Conservation (phyloP, 1,140 invertebrate species). For the Drosophila novamexicana region DNA sequence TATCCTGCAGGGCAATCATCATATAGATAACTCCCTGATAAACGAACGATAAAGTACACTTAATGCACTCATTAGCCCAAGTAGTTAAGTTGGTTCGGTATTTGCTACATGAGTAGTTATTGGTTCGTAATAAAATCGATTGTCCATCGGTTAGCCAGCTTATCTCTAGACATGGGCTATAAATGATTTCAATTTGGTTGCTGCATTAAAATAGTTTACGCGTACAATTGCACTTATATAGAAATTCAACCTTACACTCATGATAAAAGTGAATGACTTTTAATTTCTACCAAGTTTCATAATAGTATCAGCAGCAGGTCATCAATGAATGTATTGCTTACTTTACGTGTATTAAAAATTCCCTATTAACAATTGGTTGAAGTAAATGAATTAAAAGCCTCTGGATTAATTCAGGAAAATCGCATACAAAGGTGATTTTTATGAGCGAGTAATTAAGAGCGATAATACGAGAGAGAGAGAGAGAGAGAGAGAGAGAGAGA, state of each 20-base stretch:
- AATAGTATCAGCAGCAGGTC: background rate
- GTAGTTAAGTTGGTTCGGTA: constrained; percentile 5
- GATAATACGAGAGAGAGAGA: background rate
- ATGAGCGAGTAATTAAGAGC: background rate
- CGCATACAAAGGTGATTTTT: no score
- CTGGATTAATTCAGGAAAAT: no score
- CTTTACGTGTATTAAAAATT: no score
- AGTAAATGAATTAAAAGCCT: no score
- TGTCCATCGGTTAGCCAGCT: constrained; percentile 9
- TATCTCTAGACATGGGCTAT: constrained; percentile 38
- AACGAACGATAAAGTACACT: constrained; percentile 12
- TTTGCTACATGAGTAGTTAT: background rate
- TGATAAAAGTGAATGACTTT: constrained; percentile 27
- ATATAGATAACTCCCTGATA: constrained; percentile 57
- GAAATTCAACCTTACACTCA: background rate
- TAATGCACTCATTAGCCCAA: background rate
- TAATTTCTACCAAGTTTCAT: background rate
- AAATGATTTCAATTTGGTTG: constrained; percentile 17
- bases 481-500: background rate
- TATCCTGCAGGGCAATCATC: constrained; percentile 36
- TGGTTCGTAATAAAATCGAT: constrained; percentile 3
- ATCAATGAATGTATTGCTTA: background rate
- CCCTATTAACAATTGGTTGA: no score
- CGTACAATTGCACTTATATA: constrained; percentile 19
- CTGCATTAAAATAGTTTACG: constrained; percentile 1